These are phyloP conservation scores for Camponotus pennsylvanicus DNA, from an alignment of 1,140 invertebrate genomes.

Conservation along the genomic window DNA sequence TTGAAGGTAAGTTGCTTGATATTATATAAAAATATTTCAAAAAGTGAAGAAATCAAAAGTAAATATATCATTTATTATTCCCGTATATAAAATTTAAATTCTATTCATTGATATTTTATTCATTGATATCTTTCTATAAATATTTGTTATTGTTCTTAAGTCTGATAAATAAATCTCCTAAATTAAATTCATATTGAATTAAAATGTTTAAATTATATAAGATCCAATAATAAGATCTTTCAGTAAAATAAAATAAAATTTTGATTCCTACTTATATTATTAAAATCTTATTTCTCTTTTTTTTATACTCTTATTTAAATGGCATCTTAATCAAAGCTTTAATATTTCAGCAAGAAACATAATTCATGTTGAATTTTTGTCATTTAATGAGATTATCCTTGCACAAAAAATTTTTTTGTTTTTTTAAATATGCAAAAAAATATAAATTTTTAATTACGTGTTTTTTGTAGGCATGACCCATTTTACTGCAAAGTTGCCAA, in stretches of 20 bases:
- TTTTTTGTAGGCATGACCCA: conserved; percentile 65
- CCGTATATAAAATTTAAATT: not conserved
- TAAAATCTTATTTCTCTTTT: not conserved
- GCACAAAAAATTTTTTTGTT: not conserved
- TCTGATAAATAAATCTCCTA: not conserved
- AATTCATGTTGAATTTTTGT: conserved; percentile 12
- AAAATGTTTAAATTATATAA: not conserved
- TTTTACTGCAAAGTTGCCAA: conserved; percentile 78
- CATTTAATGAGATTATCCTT: not conserved
- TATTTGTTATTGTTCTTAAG: not conserved
- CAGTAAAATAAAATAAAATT: not conserved
- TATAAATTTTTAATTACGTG: not conserved
- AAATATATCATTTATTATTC: conserved; percentile 7
- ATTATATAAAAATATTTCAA: not conserved
- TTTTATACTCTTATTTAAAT: conserved; percentile 1
- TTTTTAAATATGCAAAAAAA: not conserved
- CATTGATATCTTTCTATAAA: not conserved
- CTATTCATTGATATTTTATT: not conserved
- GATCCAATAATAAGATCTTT: not conserved
- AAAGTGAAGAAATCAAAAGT: not conserved
- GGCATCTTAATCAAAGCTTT: not conserved
- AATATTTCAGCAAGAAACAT: not conserved
- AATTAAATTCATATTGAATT: conserved; percentile 7
- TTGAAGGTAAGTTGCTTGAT: conserved; percentile 62
- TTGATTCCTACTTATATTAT: not conserved